Evolutionary conservation across 2,113 vertebrate genomes (phyloP).

Genomic region (Pachypanchax playfairii): DNA sequence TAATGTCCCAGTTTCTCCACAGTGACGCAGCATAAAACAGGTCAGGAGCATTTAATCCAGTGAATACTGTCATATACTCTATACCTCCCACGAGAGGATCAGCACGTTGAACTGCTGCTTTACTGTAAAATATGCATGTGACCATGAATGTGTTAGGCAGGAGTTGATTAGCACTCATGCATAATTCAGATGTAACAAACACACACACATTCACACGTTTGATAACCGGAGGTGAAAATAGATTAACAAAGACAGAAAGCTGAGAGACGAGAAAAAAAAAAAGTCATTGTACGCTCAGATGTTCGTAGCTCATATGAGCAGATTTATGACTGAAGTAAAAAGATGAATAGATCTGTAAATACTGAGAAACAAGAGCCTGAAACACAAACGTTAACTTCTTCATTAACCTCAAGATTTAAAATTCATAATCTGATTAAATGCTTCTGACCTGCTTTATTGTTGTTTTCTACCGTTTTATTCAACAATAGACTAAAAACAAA

Average conservation of each 20-base stretch:
- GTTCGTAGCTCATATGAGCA: not conserved
- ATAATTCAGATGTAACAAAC: constrained; percentile 31
- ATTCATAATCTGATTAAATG: too few species aligned
- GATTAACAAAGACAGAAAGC: constrained; percentile 3
- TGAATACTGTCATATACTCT: not conserved
- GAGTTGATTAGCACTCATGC: constrained; percentile 33
- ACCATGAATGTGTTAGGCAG: constrained; percentile 23
- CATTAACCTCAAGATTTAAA: not conserved
- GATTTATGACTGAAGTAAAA: not conserved
- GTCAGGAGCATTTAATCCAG: not conserved
- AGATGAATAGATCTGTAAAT: constrained; percentile 2
- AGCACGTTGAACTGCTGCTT: not conserved
- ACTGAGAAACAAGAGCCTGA: not conserved
- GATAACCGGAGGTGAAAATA: not conserved
- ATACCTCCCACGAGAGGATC: not conserved
- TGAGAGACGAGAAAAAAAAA: not conserved
- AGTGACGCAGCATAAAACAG: not conserved
- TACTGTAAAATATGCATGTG: constrained; percentile 30
- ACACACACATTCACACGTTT: not conserved
- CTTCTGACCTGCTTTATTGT: too few species aligned
- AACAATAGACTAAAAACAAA: too few species aligned
- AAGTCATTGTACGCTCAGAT: not conserved
- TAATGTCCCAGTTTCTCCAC: not conserved
- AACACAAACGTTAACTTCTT: not conserved
- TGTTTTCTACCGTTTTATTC: too few species aligned